A percentile compares a stretch with the other conserved stretches of the same genome.
Conservation (phyloP, 2,888 invertebrate species). For the Desoria tigrina region DNA sequence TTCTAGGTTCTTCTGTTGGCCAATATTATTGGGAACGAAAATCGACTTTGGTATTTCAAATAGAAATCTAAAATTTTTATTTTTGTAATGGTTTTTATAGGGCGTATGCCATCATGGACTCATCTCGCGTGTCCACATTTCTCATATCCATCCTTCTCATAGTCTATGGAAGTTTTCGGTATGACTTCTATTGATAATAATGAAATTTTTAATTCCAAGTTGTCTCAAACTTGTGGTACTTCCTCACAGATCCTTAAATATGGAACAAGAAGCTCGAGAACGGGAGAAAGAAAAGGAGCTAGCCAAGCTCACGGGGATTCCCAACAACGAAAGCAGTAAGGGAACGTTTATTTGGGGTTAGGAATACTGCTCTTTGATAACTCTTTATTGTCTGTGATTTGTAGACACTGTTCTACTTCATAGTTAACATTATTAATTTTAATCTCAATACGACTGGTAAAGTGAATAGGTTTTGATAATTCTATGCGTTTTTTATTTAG, state of each 20-base stretch:
- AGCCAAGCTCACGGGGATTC: slow-evolving; percentile 66
- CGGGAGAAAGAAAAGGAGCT: slow-evolving; percentile 73
- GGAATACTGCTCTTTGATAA: slow-evolving; percentile 27
- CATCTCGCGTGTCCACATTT: slow-evolving; percentile 94
- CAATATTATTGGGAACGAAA: too few relatives aligned
- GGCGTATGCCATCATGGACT: slow-evolving; percentile 96
- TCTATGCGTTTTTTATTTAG: not conserved
- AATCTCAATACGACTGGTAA: not conserved
- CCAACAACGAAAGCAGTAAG: slow-evolving; percentile 62
- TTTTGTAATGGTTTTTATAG: slow-evolving; percentile 58
- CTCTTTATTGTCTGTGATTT: slow-evolving; percentile 19
- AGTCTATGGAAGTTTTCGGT: slow-evolving; percentile 91
- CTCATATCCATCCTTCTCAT: slow-evolving; percentile 95
- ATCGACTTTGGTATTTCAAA: too few relatives aligned
- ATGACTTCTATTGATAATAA: slow-evolving; percentile 15
- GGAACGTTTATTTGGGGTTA: slow-evolving; percentile 13
- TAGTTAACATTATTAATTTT: not conserved
- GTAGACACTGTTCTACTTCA: not conserved
- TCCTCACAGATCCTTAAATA: slow-evolving; percentile 78
- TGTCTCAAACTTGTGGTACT: not conserved
- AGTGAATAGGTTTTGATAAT: not conserved
- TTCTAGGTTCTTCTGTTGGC: too few relatives aligned
- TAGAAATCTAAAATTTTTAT: too few relatives aligned
- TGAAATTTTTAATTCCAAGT: slow-evolving; percentile 2
- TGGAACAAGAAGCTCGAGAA: slow-evolving; percentile 91